Percentiles rank a stretch among this genome's conserved stretches.
Evolutionary conservation across 1,140 invertebrate species (phyloP).

Genomic region (Heterodera carotae): DNA sequence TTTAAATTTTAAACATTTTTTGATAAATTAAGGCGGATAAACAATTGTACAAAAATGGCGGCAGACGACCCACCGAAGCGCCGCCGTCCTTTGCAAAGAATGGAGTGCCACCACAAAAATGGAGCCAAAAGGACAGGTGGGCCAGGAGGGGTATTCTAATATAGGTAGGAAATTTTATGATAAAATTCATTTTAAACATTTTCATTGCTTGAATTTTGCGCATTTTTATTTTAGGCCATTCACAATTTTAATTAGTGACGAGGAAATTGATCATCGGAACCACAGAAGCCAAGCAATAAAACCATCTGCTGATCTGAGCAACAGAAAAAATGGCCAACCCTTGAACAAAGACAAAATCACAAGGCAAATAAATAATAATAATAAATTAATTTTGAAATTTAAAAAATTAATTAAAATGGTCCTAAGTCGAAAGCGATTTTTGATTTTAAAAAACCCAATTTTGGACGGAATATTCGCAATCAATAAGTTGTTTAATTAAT

Average conservation of each 20-base stretch:
- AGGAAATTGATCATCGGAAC: slow-evolving; percentile 10
- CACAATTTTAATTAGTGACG: slow-evolving; percentile 2
- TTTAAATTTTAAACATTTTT: no score
- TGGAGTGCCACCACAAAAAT: background rate
- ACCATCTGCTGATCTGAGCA: background rate
- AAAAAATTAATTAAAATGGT: no score
- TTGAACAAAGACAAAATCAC: background rate
- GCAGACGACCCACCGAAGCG: background rate
- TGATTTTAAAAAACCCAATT: no score
- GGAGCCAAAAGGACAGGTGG: background rate
- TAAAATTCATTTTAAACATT: no score
- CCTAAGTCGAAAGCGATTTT: no score
- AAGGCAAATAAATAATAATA: slow-evolving; percentile 13
- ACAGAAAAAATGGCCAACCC: background rate
- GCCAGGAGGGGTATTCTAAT: no score
- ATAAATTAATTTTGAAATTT: no score
- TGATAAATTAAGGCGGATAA: no score
- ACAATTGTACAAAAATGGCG: background rate
- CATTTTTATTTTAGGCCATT: background rate
- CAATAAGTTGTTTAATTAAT: no score
- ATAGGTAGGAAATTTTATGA: no score
- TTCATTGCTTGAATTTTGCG: no score
- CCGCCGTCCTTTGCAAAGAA: background rate
- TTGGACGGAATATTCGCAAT: no score
- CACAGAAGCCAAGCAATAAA: background rate